phyloP scores from a whole-genome alignment of 2,888 invertebrate genomes.

The Sthenelais limicola region DNA sequence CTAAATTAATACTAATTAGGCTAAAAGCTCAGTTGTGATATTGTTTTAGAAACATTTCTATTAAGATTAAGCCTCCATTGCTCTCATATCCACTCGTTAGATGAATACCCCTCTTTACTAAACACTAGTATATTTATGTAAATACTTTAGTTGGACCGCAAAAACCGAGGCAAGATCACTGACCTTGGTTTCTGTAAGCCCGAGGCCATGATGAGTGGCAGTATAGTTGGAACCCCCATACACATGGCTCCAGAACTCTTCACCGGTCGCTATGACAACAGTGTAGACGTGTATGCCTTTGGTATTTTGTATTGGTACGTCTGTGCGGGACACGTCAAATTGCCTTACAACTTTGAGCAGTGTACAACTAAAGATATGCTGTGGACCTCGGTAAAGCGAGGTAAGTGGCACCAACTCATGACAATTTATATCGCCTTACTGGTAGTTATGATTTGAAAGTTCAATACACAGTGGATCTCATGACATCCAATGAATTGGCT shows the following conservation, averaged over 20 bases:
- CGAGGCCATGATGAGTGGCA: conserved; percentile 91
- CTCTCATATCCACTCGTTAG: not conserved
- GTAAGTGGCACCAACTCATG: conserved; percentile 72
- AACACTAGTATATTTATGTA: not conserved
- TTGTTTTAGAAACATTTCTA: no score
- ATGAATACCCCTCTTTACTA: not conserved
- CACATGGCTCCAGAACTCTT: conserved; percentile 94
- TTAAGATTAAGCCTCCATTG: no score
- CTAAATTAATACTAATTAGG: no score
- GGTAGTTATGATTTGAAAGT: no score
- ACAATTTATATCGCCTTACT: no score
- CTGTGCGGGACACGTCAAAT: conserved; percentile 85
- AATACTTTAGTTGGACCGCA: conserved; percentile 77
- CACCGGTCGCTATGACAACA: conserved; percentile 84
- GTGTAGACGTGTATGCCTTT: conserved; percentile 91
- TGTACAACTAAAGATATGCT: conserved; percentile 89
- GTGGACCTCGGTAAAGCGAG: conserved; percentile 87
- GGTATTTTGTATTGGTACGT: conserved; percentile 93
- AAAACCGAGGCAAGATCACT: conserved; percentile 84
- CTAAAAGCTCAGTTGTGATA: no score
- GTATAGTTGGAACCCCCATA: conserved; percentile 86
- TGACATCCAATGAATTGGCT: no score
- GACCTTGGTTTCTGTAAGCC: conserved; percentile 93
- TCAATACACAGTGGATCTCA: no score
- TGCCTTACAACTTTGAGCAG: conserved; percentile 86